phyloP scores from a whole-genome alignment of 2,888 invertebrate genomes.

The Rotaria magnacalcarata region DNA sequence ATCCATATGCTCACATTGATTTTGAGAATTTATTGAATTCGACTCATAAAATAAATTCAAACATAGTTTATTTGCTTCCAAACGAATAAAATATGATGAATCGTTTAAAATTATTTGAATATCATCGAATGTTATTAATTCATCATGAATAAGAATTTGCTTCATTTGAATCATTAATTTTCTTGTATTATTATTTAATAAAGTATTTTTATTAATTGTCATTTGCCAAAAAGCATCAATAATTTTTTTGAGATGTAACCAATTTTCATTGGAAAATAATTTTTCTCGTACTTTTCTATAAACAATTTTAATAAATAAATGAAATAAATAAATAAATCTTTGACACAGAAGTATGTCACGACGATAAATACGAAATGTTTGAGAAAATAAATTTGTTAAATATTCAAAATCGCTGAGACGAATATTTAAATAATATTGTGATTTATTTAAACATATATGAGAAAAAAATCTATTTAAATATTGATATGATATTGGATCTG shows the following conservation, averaged over 20 bases:
- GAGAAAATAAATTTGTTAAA: background rate
- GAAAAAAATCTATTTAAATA: background rate
- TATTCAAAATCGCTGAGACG: background rate
- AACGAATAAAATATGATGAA: background rate
- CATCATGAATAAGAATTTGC: background rate
- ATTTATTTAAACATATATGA: background rate
- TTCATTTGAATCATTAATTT: background rate
- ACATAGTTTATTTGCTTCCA: background rate
- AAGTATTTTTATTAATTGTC: background rate
- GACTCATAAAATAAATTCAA: background rate
- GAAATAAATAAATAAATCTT: background rate
- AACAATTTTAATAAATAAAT: background rate
- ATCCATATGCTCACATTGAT: too few species aligned
- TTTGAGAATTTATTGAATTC: too few species aligned
- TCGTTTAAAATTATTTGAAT: background rate
- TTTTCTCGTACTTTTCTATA: background rate
- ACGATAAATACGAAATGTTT: background rate
- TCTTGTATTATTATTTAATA: background rate
- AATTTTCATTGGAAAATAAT: background rate
- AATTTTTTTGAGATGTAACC: background rate
- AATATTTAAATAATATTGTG: background rate
- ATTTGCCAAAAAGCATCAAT: slow-evolving; percentile 33
- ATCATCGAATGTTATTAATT: background rate
- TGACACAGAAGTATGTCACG: background rate
- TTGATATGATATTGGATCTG: background rate